Evolutionary conservation across 2,113 vertebrate genomes (phyloP).

Genomic region (Calidris pygmaea): DNA sequence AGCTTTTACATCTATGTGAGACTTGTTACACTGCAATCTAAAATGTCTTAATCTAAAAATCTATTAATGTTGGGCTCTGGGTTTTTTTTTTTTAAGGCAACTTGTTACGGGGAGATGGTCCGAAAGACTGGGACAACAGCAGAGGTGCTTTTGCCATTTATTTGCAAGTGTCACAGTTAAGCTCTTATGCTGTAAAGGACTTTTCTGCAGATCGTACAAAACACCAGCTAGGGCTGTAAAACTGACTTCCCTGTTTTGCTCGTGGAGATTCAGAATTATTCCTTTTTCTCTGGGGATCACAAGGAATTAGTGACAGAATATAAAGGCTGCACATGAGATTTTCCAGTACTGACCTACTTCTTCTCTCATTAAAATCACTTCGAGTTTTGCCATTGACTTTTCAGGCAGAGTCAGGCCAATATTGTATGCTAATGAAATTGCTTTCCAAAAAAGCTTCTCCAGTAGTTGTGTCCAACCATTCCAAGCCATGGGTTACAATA

Average conservation of each 20-base stretch:
- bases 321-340: conserved; percentile 60
- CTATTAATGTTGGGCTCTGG: too few species aligned
- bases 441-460: conserved; percentile 53
- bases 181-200: background rate
- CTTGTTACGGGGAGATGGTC: background rate
- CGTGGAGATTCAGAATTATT: background rate
- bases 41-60: background rate
- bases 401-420: conserved; percentile 38
- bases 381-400: conserved; percentile 31
- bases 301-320: conserved; percentile 33
- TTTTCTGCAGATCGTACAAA: background rate
- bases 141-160: background rate
- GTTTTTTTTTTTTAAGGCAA: background rate
- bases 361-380: conserved; percentile 61
- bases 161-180: background rate
- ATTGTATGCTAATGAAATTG: conserved; percentile 52
- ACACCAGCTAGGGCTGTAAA: background rate
- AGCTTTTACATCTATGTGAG: background rate
- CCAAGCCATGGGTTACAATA: conserved; percentile 23
- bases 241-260: background rate
- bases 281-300: conserved; percentile 21
- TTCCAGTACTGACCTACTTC: conserved; percentile 66
- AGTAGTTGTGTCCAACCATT: conserved; percentile 27
- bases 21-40: background rate
- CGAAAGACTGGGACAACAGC: background rate